Evolutionary conservation across 1,140 invertebrate species (phyloP), one percentile per base, ranked within the genome.

Genomic region (Fopius arisanus): DNA sequence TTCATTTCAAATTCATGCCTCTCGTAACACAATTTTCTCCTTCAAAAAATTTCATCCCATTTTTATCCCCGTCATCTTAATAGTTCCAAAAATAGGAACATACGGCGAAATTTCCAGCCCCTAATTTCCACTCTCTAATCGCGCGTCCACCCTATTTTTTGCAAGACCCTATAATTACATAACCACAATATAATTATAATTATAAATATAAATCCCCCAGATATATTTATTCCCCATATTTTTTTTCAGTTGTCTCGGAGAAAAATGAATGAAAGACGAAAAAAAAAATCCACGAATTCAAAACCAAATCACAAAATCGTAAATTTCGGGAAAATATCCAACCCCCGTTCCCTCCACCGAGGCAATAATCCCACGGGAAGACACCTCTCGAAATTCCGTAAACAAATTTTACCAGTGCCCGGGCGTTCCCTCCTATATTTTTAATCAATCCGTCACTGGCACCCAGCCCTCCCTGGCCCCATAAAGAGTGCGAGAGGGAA

Each of bases 381-480:
- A 59, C 23, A 59, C 33, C 33, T 37, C 33, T 3, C 19, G 48
- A 54, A 21, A 59, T 23, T 28, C 3, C 54, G n/a, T n/a, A n/a
- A n/a, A 28, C 19, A 14, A 10, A 28, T 59, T 59, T 14, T 16
- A 21, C 14, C 19, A 23, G 16, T 23, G 54, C 23, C 80, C 78
- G 80, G 80, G 83, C 83, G 82, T 85, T 82, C 80, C 82, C 86
- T 82, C 84, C 83, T 85, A 84, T 83, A 86, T 86, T 87, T 87
- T 87, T 86, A 87, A 87, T 87, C 86, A 86, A 87, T 87, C 86
- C 86, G 84, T 86, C 86, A 86, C 83, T 86, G 84, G 83, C 54
- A 59, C 54, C 23, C 54, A 59, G 54, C 23, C 54, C 54, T 59
- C 54, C 54, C 54, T 59, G 7, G 9, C 2, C 54, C 19, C 7